A percentile compares a stretch with the other conserved stretches of the same genome.
Conservation (phyloP, 2,888 invertebrate genomes). For the Trichopria drosophilae region DNA sequence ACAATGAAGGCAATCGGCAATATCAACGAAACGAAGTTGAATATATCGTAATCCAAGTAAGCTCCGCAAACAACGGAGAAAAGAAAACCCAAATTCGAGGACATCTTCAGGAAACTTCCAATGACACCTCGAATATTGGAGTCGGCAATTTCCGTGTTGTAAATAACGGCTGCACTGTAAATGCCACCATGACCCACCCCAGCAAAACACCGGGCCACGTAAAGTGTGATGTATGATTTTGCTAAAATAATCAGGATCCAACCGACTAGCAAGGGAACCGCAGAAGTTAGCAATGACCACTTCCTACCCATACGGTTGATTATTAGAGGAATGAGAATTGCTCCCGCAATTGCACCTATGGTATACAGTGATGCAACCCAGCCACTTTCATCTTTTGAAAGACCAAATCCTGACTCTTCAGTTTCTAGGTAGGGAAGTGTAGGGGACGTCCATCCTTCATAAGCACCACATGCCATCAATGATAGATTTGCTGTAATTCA, state of each 20-base stretch:
- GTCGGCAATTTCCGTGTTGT: slow-evolving; percentile 4
- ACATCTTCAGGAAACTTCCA: neutral
- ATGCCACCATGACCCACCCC: slow-evolving; percentile 4
- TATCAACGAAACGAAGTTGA: neutral
- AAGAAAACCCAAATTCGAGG: neutral
- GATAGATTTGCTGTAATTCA: too few relatives aligned
- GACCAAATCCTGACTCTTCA: neutral
- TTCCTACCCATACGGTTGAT: slow-evolving; percentile 4
- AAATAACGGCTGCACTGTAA: neutral
- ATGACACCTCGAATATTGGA: slow-evolving; percentile 3
- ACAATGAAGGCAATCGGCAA: slow-evolving; percentile 6
- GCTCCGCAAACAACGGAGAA: neutral
- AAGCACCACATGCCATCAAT: slow-evolving; percentile 7
- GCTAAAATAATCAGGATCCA: neutral
- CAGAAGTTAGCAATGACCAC: neutral
- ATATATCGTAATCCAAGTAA: slow-evolving; percentile 2
- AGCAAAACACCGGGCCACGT: neutral
- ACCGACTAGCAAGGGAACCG: neutral
- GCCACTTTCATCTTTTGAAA: slow-evolving; percentile 1
- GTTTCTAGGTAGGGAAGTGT: slow-evolving; percentile 1
- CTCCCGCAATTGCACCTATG: neutral
- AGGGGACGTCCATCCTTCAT: slow-evolving; percentile 8
- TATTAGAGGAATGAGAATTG: neutral
- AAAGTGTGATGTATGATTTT: neutral
- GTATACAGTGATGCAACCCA: neutral